Base-by-base conservation (phyloP, 2,113 vertebrate genomes). In the Neolamprologus ventralis region DNA sequence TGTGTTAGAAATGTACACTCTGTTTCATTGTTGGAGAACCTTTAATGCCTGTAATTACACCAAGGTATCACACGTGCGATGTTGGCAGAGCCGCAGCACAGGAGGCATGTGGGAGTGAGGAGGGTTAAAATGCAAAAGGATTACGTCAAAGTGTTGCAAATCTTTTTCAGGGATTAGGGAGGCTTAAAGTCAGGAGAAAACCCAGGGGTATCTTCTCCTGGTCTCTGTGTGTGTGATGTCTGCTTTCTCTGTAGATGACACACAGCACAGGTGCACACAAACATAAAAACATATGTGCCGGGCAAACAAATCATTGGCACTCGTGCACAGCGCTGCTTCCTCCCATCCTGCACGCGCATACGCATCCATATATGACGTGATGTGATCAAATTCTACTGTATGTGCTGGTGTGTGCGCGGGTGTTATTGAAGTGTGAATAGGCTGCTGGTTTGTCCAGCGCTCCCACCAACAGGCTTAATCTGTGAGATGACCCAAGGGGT, bases 121-220 rank as follows among this genome's bases (percentile, higher is more conserved):
- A 82, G 89, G 93, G 91, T 88, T 91, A 90, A 92, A 95, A 95
- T 92, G 89, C 88, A 89, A 90, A 94, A 93, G 94, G 94, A 95
- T 96, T 95, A 95, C 87, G 90, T 91, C 92, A 93, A 93, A 93
- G 94, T 95, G 95, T 95, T 95, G 93, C 93, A 93, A 93, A 95
- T 93, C 91, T 96, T 95, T 95, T 95, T 93, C 90, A 80, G 87
- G 96, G 96, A 96, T 96, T 96, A 96, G 86, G 82, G 53, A 86
- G 88, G 93, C 85, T 96, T 95, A 95, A 91, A 94, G 89, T 94
- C 92, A 92, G 90, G 87, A 93, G 95, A 92, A 95, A 93, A 90
- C 95, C 93, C 93, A 90, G 75, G 87, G 92, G 94, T 93, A 88
- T 90, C 89, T 86, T 94, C 88, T 89, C 57, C 80, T 87, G 89